Evolutionary conservation across 2,113 vertebrate species (phyloP).

Genomic region (Sinocyclocheilus grahami): DNA sequence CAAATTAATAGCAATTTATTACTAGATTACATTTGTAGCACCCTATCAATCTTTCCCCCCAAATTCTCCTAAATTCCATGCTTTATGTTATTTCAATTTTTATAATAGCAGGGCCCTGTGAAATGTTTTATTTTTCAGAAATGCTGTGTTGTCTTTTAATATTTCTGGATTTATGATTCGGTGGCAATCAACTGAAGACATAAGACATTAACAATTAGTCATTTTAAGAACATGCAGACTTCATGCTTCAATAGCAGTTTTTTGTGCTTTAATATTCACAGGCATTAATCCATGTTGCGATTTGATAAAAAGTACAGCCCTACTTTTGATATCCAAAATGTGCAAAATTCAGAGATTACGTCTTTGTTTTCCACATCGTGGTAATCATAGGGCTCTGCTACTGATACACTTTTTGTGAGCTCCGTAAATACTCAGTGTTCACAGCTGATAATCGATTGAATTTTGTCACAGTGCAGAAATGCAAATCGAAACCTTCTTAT

Average conservation of each 20-base stretch:
- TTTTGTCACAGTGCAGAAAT: conserved; percentile 21
- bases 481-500: conserved; percentile 53
- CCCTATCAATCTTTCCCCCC: not conserved
- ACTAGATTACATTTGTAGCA: not conserved
- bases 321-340: not conserved
- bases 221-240: not conserved
- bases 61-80: too few relatives aligned
- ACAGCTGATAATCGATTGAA: conserved; percentile 44
- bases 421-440: conserved; percentile 41
- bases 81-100: not conserved
- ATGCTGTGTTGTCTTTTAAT: not conserved
- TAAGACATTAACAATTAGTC: not conserved
- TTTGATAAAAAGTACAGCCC: too few relatives aligned
- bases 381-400: not conserved
- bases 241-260: not conserved
- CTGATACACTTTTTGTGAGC: conserved; percentile 24
- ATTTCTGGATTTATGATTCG: not conserved
- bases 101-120: not conserved
- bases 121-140: not conserved
- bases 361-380: not conserved
- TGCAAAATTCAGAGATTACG: not conserved
- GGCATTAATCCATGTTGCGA: not conserved
- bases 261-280: not conserved
- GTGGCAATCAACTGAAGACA: not conserved
- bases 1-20: not conserved